Conservation (phyloP, 1,140 invertebrate species). For the Lordiphosa clarofinis region DNA sequence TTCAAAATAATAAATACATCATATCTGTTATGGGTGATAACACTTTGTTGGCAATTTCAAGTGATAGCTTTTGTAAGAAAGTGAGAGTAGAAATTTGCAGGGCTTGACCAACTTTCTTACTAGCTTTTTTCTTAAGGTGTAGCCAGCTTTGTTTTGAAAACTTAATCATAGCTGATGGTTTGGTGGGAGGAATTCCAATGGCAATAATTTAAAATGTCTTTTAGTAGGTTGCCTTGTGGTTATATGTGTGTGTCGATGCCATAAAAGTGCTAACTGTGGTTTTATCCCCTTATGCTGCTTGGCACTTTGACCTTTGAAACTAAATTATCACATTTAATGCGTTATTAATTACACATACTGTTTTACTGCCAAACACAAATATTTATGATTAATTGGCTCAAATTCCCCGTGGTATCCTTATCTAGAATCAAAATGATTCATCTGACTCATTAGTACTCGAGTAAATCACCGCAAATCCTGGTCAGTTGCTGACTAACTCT, state of each 20-base stretch:
- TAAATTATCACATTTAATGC: conserved; percentile 1
- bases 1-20: too few species aligned
- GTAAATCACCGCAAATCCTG: too few species aligned
- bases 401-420: too few species aligned
- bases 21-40: too few species aligned
- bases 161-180: background rate
- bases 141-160: background rate
- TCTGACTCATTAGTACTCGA: background rate
- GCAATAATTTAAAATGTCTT: conserved; percentile 9
- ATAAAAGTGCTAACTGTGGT: conserved; percentile 7
- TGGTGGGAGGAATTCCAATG: too few species aligned
- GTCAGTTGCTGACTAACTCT: background rate
- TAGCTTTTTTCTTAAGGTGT: background rate
- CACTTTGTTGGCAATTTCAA: too few species aligned
- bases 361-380: background rate
- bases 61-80: too few species aligned
- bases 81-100: too few species aligned
- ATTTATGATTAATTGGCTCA: conserved; percentile 1
- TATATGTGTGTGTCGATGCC: background rate
- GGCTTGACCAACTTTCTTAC: too few species aligned
- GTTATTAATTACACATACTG: conserved; percentile 4
- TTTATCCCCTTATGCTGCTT: too few species aligned
- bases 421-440: conserved; percentile 4
- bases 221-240: background rate
- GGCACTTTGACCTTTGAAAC: too few species aligned